Base-by-base conservation (phyloP, 92 coral and sea anemone genomes). In the Chrysogorgia sp. region DNA sequence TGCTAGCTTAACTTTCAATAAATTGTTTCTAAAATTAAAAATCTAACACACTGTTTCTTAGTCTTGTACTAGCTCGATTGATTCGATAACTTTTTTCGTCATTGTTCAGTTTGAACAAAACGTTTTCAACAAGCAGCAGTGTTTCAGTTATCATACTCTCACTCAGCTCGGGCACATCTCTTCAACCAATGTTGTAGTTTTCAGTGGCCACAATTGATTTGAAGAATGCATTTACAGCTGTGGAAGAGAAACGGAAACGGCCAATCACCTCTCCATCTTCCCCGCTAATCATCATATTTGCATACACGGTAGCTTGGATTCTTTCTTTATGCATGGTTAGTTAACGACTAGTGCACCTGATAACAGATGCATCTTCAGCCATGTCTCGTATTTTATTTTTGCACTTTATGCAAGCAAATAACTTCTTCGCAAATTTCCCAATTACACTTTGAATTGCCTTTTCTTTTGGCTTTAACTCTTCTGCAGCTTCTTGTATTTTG, bases 241-340 rank as follows among this genome's bases (percentile, higher is more conserved):
- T 10, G 7, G 10, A 10, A 19, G 21, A 14, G 68, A 33, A 61
- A 61, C 13, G 10, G 1, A 61, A 61, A 10, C 68, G 68, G 10
- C 68, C 68, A 12, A 61, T 15, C 21, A 19, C 21, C 7, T 61
- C 2, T 10, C 40, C 68, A 15, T 28, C 35, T 33, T 31, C 34
- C 10, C 21, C 40, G 7, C 7, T 13, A 15, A 61, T 61, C 5
- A 61, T 61, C 34, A 61, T 20, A 31, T 35, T 61, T 61, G 34
- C 68, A 22, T 13, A 61, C 21, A 31, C 68, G 7, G 68, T 10
- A 8, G 34, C 10, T 10, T 7, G 15, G 14, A 61, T 21, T 2
- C 26, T 61, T 20, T 61, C 34, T 10, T 61, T 61, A 7, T 8
- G 68, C 68, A 61, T 61, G 21, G 34, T 61, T 21, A 61, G 26